A percentile compares a stretch with the other conserved stretches of the same genome.
Conservation (phyloP, 1,140 invertebrate species). For the Lethrus apterus region DNA sequence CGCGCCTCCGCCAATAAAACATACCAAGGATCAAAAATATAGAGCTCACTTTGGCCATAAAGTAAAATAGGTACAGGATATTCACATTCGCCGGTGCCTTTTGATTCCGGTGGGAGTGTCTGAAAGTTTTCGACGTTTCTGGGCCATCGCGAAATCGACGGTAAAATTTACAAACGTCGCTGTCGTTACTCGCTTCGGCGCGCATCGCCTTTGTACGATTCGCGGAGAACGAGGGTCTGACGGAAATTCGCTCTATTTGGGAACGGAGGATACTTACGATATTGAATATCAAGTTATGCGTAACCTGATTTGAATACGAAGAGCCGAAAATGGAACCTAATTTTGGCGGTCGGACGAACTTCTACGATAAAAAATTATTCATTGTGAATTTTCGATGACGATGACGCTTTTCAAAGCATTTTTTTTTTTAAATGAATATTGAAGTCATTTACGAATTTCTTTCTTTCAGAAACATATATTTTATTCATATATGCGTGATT, state of each 20-base stretch:
- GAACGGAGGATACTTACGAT: slow-evolving; percentile 24
- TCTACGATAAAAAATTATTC: too few relatives aligned
- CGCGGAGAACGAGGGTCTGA: too few relatives aligned
- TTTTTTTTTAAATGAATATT: background rate
- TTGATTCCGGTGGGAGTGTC: slow-evolving; percentile 20
- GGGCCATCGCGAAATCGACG: too few relatives aligned
- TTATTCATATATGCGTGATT: background rate
- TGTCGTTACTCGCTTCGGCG: too few relatives aligned
- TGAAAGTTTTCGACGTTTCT: too few relatives aligned
- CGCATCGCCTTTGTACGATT: too few relatives aligned
- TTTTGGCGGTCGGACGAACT: slow-evolving; percentile 17
- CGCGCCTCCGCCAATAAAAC: slow-evolving; percentile 22
- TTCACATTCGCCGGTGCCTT: slow-evolving; percentile 21
- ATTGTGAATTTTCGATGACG: slow-evolving; percentile 18
- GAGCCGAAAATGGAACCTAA: slow-evolving; percentile 23
- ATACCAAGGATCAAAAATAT: slow-evolving; percentile 25
- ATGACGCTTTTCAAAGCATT: slow-evolving; percentile 5
- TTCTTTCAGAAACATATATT: slow-evolving; percentile 6
- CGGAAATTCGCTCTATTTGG: too few relatives aligned
- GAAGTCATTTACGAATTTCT: slow-evolving; percentile 5
- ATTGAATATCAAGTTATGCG: slow-evolving; percentile 28
- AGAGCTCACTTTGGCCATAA: slow-evolving; percentile 23
- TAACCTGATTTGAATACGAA: slow-evolving; percentile 26
- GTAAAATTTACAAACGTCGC: too few relatives aligned
- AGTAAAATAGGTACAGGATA: slow-evolving; percentile 24